Evolutionary conservation across 1,140 invertebrate genomes (phyloP), one percentile per base, ranked within the genome.

Genomic region (Cydia pomonella): DNA sequence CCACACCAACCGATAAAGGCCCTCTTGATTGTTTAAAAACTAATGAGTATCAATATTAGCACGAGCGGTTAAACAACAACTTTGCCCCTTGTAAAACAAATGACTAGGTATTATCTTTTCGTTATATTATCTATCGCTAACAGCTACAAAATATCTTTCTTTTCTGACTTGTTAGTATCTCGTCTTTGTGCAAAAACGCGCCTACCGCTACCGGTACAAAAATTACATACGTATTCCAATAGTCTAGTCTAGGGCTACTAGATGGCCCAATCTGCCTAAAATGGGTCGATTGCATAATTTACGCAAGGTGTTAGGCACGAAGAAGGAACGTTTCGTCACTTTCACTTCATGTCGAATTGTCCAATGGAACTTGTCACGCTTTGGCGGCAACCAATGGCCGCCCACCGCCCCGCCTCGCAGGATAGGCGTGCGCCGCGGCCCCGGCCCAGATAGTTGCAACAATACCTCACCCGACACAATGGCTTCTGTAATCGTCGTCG

Each of bases 321-420:
- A 79, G 77, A 82, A 77, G 76, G 76, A 82, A 66, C 63, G 72
- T 84, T 84, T 87, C 83, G 82, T 90, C 85, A 90, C 87, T 89
- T 90, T 91, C 88, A 88, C 88, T 86, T 83, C 79, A 87, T 82
- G 84, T 85, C 76, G 85, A 77, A 80, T 84, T 92, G 88, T 92
- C 91, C 91, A 92, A 92, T 92, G 87, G 82, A 83, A 87, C 80
- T 86, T 86, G 91, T 91, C 89, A 92, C 89, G 91, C 79, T 91
- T 85, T 84, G 87, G 62, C 85, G 82, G 85, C 83, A 90, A 90
- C 91, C 91, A 92, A 92, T 92, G 82, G 86, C 84, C 83, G 81
- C 77, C 81, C 77, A 84, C 84, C 75, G 88, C 89, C 88, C 87
- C 91, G 86, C 89, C 88, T 88, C 84, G 81, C 77, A 75, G 82